Percentiles rank a stretch among this genome's conserved stretches.
Conservation (phyloP, 2,797 vertebrate genomes). For the Thamnophis elegans region DNA sequence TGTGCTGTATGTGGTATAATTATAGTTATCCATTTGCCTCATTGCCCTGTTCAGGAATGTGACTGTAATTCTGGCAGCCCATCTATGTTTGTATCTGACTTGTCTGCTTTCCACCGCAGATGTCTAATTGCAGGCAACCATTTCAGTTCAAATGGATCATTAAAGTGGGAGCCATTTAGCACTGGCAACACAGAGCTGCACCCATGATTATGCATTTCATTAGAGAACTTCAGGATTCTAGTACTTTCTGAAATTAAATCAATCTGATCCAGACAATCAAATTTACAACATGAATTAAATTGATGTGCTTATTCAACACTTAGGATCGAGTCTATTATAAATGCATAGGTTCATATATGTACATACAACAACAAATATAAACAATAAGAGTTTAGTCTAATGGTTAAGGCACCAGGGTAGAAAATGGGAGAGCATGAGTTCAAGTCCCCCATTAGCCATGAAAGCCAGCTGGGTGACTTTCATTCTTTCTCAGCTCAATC, state of each 20-base stretch:
- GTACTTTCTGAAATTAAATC: not conserved
- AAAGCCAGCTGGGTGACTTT: not conserved
- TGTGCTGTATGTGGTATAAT: slow-evolving; percentile 78
- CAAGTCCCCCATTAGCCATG: not conserved
- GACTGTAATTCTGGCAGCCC: slow-evolving; percentile 76
- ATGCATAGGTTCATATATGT: not conserved
- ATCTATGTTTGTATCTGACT: slow-evolving; percentile 66
- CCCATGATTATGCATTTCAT: slow-evolving; percentile 77
- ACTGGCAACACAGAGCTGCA: slow-evolving; percentile 70
- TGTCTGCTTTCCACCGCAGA: slow-evolving; percentile 74
- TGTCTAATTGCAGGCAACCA: slow-evolving; percentile 81
- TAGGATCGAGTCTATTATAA: not conserved
- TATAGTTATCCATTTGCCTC: slow-evolving; percentile 74
- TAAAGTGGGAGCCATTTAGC: slow-evolving; percentile 74
- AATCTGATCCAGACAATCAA: not conserved
- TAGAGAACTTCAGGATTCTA: slow-evolving; percentile 60
- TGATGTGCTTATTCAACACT: not conserved
- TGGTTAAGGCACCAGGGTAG: not conserved
- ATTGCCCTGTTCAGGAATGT: slow-evolving; percentile 79
- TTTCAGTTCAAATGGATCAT: slow-evolving; percentile 80
- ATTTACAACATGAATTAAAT: not conserved
- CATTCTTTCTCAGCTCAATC: not conserved
- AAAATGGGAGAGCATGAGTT: not conserved
- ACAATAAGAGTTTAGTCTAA: not conserved
- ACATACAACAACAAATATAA: not conserved